Conservation (phyloP, 2,113 vertebrate species). For the Pontoporia blainvillei region DNA sequence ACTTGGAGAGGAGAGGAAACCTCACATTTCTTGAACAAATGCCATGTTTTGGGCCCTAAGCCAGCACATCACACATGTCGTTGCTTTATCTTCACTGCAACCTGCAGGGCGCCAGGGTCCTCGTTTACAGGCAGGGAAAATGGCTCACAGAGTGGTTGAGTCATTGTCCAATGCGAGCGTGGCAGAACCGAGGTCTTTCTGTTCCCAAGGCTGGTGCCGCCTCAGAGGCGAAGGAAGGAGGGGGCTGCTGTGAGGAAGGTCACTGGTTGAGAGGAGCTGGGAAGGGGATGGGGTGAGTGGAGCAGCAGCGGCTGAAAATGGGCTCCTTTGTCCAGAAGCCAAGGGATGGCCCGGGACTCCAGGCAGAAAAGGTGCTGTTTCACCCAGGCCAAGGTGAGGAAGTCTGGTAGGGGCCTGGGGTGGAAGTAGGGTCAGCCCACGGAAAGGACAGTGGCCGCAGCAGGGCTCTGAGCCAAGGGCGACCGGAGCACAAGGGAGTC, state of each 20-base stretch:
- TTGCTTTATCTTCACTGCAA: neutral
- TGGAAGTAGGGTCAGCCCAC: neutral
- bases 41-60: neutral
- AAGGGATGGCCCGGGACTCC: neutral
- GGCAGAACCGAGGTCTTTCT: neutral
- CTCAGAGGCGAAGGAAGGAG: neutral
- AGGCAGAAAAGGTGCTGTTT: too few relatives aligned
- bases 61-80: neutral
- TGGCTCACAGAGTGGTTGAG: neutral
- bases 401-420: neutral
- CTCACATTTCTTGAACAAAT: neutral
- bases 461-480: neutral
- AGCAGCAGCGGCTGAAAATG: accelerated
- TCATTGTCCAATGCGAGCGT: neutral
- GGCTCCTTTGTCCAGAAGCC: neutral
- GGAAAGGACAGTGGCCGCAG: neutral
- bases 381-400: neutral
- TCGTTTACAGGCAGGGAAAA: neutral
- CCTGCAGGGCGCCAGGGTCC: neutral
- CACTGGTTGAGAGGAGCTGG: accelerated
- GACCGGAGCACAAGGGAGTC: neutral
- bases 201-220: neutral
- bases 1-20: neutral
- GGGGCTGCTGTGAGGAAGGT: accelerated
- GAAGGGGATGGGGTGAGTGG: neutral